These are phyloP conservation scores for Vanessa cardui DNA, from an alignment of 2,888 invertebrate species.

Conservation along the genomic window DNA sequence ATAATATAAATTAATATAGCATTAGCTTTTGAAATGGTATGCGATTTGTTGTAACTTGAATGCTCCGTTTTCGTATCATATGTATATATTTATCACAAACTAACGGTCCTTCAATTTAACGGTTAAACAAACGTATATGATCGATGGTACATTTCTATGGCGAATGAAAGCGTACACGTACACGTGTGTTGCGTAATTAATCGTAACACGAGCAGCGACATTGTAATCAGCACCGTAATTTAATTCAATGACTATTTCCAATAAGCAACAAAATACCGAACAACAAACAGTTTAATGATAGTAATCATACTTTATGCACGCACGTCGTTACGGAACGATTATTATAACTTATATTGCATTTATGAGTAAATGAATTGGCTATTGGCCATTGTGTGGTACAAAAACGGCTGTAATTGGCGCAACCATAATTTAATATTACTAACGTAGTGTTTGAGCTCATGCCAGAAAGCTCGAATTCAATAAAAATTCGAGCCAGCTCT, in stretches of 20 bases:
- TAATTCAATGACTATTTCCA: conserved; percentile 30
- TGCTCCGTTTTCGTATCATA: no score
- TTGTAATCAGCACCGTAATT: conserved; percentile 38
- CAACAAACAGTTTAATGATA: conserved; percentile 41
- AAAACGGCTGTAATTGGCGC: conserved; percentile 64
- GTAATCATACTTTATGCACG: conserved; percentile 38
- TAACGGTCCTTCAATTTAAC: no score
- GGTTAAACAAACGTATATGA: neutral
- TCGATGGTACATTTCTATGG: conserved; percentile 1
- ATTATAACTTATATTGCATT: conserved; percentile 32
- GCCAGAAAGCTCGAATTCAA: conserved; percentile 49
- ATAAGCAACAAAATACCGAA: conserved; percentile 29
- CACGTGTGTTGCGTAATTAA: conserved; percentile 33
- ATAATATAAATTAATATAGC: no score
- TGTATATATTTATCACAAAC: no score
- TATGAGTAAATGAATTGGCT: neutral
- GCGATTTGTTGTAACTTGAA: no score
- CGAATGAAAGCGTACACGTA: neutral
- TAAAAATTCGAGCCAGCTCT: conserved; percentile 6
- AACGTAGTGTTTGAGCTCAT: conserved; percentile 77
- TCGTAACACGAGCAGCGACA: conserved; percentile 34
- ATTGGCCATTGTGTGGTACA: conserved; percentile 4
- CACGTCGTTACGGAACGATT: conserved; percentile 35
- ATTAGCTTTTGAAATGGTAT: no score
- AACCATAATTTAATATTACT: conserved; percentile 77